Conservation (phyloP, 2,888 invertebrate species). For the Rotaria socialis region DNA sequence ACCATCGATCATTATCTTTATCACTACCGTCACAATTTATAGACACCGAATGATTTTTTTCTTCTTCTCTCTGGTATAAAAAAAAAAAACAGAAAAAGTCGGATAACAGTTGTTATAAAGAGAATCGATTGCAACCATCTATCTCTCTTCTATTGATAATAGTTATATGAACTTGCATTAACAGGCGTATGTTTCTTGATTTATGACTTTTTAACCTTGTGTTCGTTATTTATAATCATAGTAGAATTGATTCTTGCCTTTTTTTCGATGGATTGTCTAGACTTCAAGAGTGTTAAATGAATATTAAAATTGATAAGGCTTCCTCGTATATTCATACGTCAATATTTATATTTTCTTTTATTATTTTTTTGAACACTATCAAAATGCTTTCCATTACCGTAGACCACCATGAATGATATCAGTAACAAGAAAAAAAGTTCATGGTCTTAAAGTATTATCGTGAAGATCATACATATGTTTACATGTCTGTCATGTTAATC, state of each 20-base stretch:
- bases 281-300: background rate
- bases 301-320: background rate
- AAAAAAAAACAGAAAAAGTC: background rate
- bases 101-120: background rate
- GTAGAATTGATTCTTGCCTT: background rate
- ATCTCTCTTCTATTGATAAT: background rate
- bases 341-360: background rate
- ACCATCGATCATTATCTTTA: constrained; percentile 10
- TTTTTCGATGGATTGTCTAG: background rate
- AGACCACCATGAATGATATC: background rate
- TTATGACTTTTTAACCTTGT: background rate
- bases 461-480: background rate
- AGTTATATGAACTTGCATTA: background rate
- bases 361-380: background rate
- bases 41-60: background rate
- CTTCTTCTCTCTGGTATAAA: background rate
- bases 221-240: background rate
- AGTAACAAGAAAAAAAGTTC: background rate
- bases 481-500: constrained; percentile 4
- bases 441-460: background rate
- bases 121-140: background rate
- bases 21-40: constrained; percentile 7
- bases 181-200: background rate
- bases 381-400: background rate
- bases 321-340: background rate